Evolutionary conservation across 37 sponge, comb jelly and placozoan genomes (phyloP).

Genomic region (Haliclona indistincta): DNA sequence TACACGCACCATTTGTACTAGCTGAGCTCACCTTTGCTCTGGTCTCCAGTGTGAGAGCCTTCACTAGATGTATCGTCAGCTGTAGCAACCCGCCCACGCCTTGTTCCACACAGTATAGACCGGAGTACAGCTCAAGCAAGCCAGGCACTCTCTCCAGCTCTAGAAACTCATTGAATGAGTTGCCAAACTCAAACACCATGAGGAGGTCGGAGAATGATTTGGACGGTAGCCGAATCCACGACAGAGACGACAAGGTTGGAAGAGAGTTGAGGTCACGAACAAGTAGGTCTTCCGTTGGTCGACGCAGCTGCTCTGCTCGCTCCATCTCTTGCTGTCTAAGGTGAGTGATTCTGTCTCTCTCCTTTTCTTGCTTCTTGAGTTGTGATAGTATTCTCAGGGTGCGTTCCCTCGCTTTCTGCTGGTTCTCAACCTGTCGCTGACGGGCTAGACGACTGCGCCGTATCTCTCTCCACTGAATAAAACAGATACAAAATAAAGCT

Average conservation of each 20-base stretch:
- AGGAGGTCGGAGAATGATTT: slow-evolving; percentile 73
- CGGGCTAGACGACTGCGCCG: slow-evolving; percentile 30
- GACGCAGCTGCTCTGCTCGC: slow-evolving; percentile 70
- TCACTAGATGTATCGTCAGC: slow-evolving; percentile 38
- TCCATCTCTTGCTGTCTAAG: slow-evolving; percentile 58
- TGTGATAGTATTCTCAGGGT: slow-evolving; percentile 42
- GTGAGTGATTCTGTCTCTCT: background rate
- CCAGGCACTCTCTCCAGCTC: slow-evolving; percentile 43
- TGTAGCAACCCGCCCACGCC: slow-evolving; percentile 18
- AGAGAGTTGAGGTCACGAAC: slow-evolving; percentile 38
- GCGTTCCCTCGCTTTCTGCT: slow-evolving; percentile 40
- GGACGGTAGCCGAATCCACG: slow-evolving; percentile 50
- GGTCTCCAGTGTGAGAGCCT: slow-evolving; percentile 34
- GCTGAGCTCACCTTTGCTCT: slow-evolving; percentile 1
- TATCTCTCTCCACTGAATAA: slow-evolving; percentile 38
- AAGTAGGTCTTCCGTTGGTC: slow-evolving; percentile 78
- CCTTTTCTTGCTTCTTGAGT: slow-evolving; percentile 41
- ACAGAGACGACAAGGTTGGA: slow-evolving; percentile 46
- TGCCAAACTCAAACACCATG: slow-evolving; percentile 78
- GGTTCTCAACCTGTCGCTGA: slow-evolving; percentile 55
- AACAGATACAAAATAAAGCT: too few relatives aligned
- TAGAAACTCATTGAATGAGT: slow-evolving; percentile 77
- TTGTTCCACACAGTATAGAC: slow-evolving; percentile 19
- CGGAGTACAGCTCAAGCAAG: slow-evolving; percentile 37
- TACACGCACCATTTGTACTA: too few relatives aligned